These are phyloP conservation scores for Cantharis nigra DNA, from an alignment of 2,888 invertebrate genomes.

Conservation along the genomic window DNA sequence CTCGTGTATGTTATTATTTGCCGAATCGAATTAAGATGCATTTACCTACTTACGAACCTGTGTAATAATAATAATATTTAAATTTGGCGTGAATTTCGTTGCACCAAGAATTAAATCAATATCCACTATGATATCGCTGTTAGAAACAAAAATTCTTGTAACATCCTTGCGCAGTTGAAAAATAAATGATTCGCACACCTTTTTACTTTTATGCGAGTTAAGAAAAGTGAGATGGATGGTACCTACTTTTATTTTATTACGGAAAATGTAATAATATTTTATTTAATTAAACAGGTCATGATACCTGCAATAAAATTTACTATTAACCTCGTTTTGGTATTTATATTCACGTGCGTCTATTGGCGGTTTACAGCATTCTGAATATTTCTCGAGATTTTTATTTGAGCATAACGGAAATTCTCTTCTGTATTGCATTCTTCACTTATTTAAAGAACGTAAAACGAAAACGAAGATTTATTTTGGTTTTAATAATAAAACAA, in stretches of 20 bases:
- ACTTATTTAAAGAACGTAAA: neutral
- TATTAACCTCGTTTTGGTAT: neutral
- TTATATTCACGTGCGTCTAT: neutral
- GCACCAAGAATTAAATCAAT: constrained; percentile 40
- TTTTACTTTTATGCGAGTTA: neutral
- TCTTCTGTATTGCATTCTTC: neutral
- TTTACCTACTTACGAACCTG: constrained; percentile 32
- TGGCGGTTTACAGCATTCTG: neutral
- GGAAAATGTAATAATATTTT: neutral
- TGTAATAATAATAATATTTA: constrained; percentile 18
- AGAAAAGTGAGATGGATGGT: neutral
- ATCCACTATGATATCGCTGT: constrained; percentile 30
- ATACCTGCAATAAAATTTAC: neutral
- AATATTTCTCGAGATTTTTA: neutral
- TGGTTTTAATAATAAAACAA: neutral
- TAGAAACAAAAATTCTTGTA: constrained; percentile 25
- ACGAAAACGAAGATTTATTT: neutral
- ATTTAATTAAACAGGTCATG: neutral
- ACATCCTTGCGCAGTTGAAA: constrained; percentile 30
- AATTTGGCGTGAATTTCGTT: constrained; percentile 39
- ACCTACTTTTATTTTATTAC: neutral
- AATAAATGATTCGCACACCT: constrained; percentile 5
- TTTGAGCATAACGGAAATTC: neutral
- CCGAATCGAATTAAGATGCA: neutral
- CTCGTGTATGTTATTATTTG: neutral